Evolutionary conservation across 2,797 vertebrate species (phyloP).

Genomic region (Clarias laeviceps): DNA sequence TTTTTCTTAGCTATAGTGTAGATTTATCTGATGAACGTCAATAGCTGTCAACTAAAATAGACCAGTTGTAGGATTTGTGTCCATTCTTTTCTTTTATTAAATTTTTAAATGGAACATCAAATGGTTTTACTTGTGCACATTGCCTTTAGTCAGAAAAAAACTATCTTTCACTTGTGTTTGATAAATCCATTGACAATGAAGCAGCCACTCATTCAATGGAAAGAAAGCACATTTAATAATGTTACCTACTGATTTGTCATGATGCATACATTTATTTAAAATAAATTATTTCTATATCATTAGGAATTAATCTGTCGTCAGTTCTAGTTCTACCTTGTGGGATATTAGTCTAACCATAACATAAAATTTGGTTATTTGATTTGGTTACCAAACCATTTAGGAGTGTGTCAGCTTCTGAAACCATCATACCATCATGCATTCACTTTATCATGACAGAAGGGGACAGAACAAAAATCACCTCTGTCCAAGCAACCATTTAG

Average conservation of each 20-base stretch:
- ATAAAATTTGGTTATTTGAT: too few relatives aligned
- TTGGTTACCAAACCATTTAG: background rate
- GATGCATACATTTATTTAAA: background rate
- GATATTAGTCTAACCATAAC: background rate
- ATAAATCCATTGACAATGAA: background rate
- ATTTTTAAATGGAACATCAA: background rate
- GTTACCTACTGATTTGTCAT: background rate
- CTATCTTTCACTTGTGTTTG: background rate
- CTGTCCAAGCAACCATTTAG: background rate
- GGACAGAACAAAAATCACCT: background rate
- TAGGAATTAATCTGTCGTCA: background rate
- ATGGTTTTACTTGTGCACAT: background rate
- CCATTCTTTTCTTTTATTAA: background rate
- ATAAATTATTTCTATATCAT: background rate
- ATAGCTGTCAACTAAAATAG: background rate
- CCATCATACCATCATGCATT: background rate
- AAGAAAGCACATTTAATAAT: background rate
- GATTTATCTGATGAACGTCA: background rate
- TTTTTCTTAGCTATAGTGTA: background rate
- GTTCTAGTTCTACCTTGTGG: background rate
- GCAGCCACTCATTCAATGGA: background rate
- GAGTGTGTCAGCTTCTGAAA: background rate
- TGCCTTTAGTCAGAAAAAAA: background rate
- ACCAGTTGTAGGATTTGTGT: background rate
- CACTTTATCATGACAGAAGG: background rate